phyloP scores from a whole-genome alignment of 2,113 vertebrate genomes.

The Haemorhous mexicanus region DNA sequence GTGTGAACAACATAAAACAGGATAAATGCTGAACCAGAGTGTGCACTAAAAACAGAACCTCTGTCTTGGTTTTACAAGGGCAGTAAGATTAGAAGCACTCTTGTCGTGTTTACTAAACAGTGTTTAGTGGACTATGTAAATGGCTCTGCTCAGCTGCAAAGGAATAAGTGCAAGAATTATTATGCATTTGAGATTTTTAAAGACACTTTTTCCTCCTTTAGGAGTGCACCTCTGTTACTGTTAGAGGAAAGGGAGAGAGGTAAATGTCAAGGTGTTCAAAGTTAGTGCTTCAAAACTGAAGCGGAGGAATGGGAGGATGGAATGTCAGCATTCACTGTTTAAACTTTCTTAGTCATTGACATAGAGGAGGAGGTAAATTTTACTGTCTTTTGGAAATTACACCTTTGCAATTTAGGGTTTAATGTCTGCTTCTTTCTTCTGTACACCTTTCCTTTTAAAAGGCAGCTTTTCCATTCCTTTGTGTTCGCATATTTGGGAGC shows the following conservation, averaged over 20 bases:
- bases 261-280: not conserved
- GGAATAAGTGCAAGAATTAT: not conserved
- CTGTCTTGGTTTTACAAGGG: slow-evolving; percentile 65
- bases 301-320: not conserved
- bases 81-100: slow-evolving; percentile 49
- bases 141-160: slow-evolving; percentile 24
- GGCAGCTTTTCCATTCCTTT: not conserved
- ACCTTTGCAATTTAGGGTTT: not conserved
- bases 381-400: not conserved
- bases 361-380: not conserved
- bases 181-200: not conserved
- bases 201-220: not conserved
- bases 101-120: slow-evolving; percentile 76
- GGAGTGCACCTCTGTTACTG: not conserved
- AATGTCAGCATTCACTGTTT: not conserved
- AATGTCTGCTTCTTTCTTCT: not conserved
- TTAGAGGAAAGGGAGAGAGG: not conserved
- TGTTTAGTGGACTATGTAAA: slow-evolving; percentile 65
- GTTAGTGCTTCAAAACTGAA: not conserved
- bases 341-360: not conserved
- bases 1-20: slow-evolving; percentile 85
- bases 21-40: slow-evolving; percentile 74
- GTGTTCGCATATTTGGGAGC: not conserved
- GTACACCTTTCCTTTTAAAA: not conserved
- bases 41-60: slow-evolving; percentile 82